Conservation (phyloP, 2,888 invertebrate genomes). For the Epinotia bilunana region DNA sequence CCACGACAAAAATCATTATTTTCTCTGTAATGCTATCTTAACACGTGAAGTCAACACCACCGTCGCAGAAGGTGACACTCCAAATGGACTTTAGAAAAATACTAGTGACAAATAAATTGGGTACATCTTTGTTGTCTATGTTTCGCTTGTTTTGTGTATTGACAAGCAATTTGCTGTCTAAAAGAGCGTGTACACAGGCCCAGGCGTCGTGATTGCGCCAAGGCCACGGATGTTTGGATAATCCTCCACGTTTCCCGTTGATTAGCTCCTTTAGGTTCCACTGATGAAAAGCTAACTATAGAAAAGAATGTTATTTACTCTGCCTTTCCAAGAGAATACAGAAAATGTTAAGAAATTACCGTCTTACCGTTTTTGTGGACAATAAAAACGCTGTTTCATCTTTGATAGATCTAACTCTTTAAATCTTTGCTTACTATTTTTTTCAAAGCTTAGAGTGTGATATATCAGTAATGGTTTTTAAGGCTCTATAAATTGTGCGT, state of each 20-base stretch:
- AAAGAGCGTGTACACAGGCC: conserved; percentile 40
- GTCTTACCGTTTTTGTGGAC: background rate
- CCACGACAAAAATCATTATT: conserved; percentile 17
- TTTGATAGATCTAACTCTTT: background rate
- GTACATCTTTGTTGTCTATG: conserved; percentile 45
- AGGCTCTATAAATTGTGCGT: conserved; percentile 20
- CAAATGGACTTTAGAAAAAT: conserved; percentile 45
- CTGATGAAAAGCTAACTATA: conserved; percentile 38
- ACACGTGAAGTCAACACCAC: conserved; percentile 42
- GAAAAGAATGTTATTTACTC: conserved; percentile 18
- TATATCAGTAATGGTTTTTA: background rate
- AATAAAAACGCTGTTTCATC: background rate
- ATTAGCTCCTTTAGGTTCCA: conserved; percentile 42
- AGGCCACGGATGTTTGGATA: conserved; percentile 42
- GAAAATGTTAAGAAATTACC: background rate
- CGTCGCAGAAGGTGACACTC: conserved; percentile 41
- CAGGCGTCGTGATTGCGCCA: conserved; percentile 38
- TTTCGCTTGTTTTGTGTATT: conserved; percentile 44
- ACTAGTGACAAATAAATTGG: conserved; percentile 44
- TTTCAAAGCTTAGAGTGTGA: background rate
- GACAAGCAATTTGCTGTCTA: conserved; percentile 45
- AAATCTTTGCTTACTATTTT: background rate
- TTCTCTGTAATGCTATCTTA: conserved; percentile 37
- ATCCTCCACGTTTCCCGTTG: conserved; percentile 41
- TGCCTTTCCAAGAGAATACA: background rate